These are phyloP conservation scores for Anthrax anthrax DNA, from an alignment of 2,888 invertebrate genomes.

Conservation along the genomic window DNA sequence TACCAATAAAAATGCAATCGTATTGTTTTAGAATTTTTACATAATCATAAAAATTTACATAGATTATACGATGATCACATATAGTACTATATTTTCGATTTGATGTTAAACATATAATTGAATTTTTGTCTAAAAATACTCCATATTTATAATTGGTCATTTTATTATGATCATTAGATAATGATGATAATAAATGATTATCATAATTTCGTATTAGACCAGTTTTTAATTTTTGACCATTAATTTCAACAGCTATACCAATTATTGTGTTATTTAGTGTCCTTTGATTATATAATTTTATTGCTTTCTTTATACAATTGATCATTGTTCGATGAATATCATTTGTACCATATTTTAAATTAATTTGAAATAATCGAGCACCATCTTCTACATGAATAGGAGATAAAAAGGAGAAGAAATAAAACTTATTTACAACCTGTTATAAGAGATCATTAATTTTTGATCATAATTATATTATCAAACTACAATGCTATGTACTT, in stretches of 20 bases:
- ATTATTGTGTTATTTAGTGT: not conserved
- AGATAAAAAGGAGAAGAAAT: not conserved
- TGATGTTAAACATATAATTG: conserved; percentile 4
- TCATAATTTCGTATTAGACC: conserved; percentile 2
- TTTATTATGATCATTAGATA: no score
- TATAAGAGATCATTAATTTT: no score
- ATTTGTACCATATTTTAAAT: conserved; percentile 5
- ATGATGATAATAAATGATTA: no score
- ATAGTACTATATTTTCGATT: conserved; percentile 5
- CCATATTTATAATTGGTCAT: not conserved
- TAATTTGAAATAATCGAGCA: conserved; percentile 6
- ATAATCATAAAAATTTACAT: conserved; percentile 4
- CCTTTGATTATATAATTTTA: not conserved
- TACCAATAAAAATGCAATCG: conserved; percentile 5
- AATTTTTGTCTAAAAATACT: conserved; percentile 8
- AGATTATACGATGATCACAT: conserved; percentile 5
- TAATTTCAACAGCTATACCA: conserved; percentile 6
- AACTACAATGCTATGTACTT: no score
- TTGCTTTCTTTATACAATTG: conserved; percentile 5
- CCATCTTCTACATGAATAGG: conserved; percentile 3
- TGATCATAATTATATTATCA: no score
- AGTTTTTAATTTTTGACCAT: conserved; percentile 1
- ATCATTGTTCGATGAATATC: not conserved
- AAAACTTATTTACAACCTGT: no score
- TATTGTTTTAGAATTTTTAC: not conserved